Evolutionary conservation across 2,888 invertebrate genomes (phyloP).

Genomic region (Hybos culiciformis): DNA sequence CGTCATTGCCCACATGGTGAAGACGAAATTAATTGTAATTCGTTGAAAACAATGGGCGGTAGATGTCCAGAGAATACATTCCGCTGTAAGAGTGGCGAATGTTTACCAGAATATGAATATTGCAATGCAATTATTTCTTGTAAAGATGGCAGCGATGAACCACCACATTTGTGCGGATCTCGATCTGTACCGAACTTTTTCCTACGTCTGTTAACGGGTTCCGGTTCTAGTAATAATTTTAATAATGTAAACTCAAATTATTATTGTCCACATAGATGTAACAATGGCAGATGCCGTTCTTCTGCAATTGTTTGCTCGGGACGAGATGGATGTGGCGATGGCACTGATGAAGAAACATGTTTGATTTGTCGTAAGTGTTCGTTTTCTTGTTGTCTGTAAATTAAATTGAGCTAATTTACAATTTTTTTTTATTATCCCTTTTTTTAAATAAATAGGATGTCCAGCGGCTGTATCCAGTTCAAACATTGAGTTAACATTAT

Average conservation of each 20-base stretch:
- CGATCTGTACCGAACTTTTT: conserved; percentile 36
- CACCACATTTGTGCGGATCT: conserved; percentile 55
- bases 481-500: too few species aligned
- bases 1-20: conserved; percentile 64
- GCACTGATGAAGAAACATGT: conserved; percentile 74
- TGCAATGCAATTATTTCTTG: conserved; percentile 82
- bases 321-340: conserved; percentile 82
- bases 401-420: too few species aligned
- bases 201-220: conserved; percentile 25
- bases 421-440: too few species aligned
- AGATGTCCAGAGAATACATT: conserved; percentile 70
- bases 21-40: conserved; percentile 55
- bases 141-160: conserved; percentile 81
- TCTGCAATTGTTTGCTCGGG: conserved; percentile 84
- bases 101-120: conserved; percentile 79
- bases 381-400: not conserved
- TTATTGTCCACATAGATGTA: conserved; percentile 68
- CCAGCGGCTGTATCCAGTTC: too few species aligned
- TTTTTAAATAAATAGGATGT: too few species aligned
- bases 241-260: conserved; percentile 13
- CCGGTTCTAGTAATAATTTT: conserved; percentile 18
- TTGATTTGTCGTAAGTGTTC: conserved; percentile 69
- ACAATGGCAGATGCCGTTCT: conserved; percentile 75
- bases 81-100: conserved; percentile 73
- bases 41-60: conserved; percentile 38